Percentiles rank a stretch among this genome's conserved stretches.
Conservation (phyloP, 2,888 invertebrate species). For the Arctia plantaginis region DNA sequence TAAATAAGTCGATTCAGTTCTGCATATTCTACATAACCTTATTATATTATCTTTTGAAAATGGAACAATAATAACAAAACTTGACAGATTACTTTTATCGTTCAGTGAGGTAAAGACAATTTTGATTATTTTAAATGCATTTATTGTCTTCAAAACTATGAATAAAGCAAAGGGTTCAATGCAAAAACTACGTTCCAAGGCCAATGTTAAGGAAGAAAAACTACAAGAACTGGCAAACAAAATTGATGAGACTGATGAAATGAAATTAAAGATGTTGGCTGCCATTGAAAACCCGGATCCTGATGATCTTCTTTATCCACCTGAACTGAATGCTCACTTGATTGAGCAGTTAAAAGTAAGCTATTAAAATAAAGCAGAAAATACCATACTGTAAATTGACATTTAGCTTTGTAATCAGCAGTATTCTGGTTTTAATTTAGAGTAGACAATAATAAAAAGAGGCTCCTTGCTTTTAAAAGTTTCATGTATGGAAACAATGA, state of each 20-base stretch:
- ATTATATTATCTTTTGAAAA: slow-evolving; percentile 28
- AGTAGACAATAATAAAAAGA: neutral
- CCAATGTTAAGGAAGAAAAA: slow-evolving; percentile 67
- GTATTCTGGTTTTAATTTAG: neutral
- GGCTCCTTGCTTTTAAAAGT: neutral
- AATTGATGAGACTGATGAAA: slow-evolving; percentile 83
- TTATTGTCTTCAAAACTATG: slow-evolving; percentile 48
- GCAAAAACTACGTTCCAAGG: slow-evolving; percentile 57
- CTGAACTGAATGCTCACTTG: slow-evolving; percentile 87
- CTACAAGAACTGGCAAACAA: slow-evolving; percentile 67
- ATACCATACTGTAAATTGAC: neutral
- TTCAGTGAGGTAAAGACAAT: slow-evolving; percentile 20
- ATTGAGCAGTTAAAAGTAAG: slow-evolving; percentile 86
- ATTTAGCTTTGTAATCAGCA: neutral
- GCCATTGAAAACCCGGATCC: slow-evolving; percentile 72
- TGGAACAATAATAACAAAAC: slow-evolving; percentile 26
- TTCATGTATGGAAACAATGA: neutral
- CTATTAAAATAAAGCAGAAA: neutral
- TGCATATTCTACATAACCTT: neutral
- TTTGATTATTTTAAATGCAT: slow-evolving; percentile 31
- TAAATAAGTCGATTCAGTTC: neutral
- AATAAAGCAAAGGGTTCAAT: slow-evolving; percentile 56
- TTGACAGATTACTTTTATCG: slow-evolving; percentile 20
- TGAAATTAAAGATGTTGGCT: slow-evolving; percentile 81
- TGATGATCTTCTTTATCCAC: slow-evolving; percentile 85